These are phyloP conservation scores for Brachionus koreanus DNA, from an alignment of 1,140 invertebrate species.

Conservation along the genomic window DNA sequence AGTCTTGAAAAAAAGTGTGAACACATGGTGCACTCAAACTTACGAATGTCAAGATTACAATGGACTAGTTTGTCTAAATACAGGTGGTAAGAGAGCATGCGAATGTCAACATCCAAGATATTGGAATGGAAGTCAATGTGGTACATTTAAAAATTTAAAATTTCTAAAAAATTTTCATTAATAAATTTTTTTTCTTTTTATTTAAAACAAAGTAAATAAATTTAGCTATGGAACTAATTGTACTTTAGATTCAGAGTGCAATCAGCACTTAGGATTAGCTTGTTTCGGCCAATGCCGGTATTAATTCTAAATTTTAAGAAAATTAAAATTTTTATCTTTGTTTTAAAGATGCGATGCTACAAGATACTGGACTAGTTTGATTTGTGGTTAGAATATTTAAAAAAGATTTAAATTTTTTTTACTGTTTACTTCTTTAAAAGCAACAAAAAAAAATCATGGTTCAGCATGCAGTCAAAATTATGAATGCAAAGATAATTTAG, in stretches of 20 bases:
- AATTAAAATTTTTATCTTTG: background rate
- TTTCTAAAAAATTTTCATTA: background rate
- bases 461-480: background rate
- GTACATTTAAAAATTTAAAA: background rate
- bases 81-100: background rate
- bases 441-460: background rate
- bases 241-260: background rate
- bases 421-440: background rate
- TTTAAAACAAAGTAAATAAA: background rate
- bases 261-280: background rate
- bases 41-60: constrained; percentile 36
- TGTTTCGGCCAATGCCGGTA: background rate
- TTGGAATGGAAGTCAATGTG: background rate
- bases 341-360: background rate
- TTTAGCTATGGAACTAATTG: background rate
- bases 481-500: constrained; percentile 9
- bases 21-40: constrained; percentile 1
- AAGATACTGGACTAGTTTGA: background rate
- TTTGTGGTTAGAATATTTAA: background rate
- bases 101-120: constrained; percentile 11
- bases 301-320: background rate
- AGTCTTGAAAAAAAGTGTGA: background rate
- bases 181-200: background rate
- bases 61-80: background rate
- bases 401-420: background rate